Evolutionary conservation across 2,113 vertebrate species (phyloP).

Genomic region (Ranitomeya imitator): DNA sequence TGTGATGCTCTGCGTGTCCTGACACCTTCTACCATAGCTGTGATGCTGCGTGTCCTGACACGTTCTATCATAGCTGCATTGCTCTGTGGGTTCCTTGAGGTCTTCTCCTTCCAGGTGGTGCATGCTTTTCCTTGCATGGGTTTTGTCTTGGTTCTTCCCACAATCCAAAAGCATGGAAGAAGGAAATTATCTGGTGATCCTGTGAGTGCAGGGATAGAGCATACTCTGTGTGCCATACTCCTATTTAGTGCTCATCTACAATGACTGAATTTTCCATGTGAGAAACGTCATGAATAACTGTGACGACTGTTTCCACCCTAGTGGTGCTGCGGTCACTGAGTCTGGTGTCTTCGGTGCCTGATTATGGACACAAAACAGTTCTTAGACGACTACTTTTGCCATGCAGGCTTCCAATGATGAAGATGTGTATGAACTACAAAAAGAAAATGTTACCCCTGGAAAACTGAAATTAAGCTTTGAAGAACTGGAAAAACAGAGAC

Average conservation of each 20-base stretch:
- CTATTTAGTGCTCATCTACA: not conserved
- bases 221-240: not conserved
- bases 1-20: too few species aligned
- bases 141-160: not conserved
- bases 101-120: not conserved
- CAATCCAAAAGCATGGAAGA: not conserved
- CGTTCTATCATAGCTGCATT: too few species aligned
- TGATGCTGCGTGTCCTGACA: too few species aligned
- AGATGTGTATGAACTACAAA: conserved; percentile 45
- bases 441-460: conserved; percentile 77
- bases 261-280: not conserved
- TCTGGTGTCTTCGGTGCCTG: not conserved
- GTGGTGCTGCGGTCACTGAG: not conserved
- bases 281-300: not conserved
- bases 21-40: too few species aligned
- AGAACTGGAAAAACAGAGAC: conserved; percentile 89
- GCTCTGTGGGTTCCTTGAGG: not conserved
- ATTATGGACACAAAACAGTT: not conserved
- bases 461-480: conserved; percentile 94
- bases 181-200: not conserved
- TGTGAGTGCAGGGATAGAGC: not conserved
- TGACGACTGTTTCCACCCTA: not conserved
- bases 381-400: not conserved
- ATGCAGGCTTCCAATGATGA: conserved; percentile 33
- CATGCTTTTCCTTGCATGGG: not conserved